phyloP scores from a whole-genome alignment of 2,113 vertebrate species.

The Oreocharis arfaki region DNA sequence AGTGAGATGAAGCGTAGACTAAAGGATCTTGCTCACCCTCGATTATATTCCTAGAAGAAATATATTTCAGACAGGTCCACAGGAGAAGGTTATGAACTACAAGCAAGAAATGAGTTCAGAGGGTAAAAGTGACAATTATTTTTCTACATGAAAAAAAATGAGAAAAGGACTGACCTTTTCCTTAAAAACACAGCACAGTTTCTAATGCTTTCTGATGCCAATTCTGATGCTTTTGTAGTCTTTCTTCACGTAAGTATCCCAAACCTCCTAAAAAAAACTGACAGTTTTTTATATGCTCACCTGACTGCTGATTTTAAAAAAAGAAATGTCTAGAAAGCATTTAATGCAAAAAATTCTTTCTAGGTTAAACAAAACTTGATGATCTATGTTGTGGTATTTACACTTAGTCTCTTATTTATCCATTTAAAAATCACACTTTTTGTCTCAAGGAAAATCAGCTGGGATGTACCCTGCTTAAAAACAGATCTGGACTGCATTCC shows the following conservation, averaged over 20 bases:
- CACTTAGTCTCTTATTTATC: neutral
- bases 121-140: constrained; percentile 16
- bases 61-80: neutral
- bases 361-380: neutral
- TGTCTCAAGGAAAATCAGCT: neutral
- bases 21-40: neutral
- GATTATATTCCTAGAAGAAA: neutral
- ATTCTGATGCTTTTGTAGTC: neutral
- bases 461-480: neutral
- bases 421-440: neutral
- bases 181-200: neutral
- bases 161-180: neutral
- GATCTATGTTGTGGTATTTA: neutral
- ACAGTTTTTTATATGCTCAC: neutral
- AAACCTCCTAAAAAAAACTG: neutral
- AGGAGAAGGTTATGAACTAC: neutral
- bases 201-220: neutral
- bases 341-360: neutral
- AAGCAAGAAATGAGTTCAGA: constrained; percentile 6
- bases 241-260: neutral
- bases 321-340: neutral
- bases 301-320: neutral
- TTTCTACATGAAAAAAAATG: neutral
- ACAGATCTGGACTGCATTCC: neutral
- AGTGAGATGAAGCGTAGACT: neutral